Evolutionary conservation across 2,888 invertebrate genomes (phyloP), one percentile per base, ranked within the genome.

Genomic region (Mimumesa dahlbomi): DNA sequence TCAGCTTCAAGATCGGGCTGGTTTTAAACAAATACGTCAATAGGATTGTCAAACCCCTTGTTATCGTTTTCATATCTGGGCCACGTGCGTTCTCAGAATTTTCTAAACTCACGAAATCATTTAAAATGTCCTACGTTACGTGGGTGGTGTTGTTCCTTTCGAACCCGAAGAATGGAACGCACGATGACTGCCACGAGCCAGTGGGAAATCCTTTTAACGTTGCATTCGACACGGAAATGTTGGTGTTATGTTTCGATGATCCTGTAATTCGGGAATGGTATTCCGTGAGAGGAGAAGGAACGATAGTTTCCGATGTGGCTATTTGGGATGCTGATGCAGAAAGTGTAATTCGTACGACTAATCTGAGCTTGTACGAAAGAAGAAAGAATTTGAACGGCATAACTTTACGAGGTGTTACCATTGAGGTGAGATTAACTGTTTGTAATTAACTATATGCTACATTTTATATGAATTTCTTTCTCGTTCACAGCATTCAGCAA

Each of bases 121-220:
- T 29, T n/a, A 62, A 73, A 25, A 82, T 84, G 79, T 70, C 73
- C 1, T 61, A 45, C 2, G 50, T 79, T 18, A 64, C 59, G 13
- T 87, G 87, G 87, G 25, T 87, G 3, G 22, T 87, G 9, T 70
- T 87, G 42, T 86, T 86, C 18, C 58, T 68, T 34, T 63, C 71
- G n/a, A 46, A 67, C 1, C 34, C 36, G 1, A 62, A 16, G 2
- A 43, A 74, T 21, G 14, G 75, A 0, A 13, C 77, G 14, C 59
- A 72, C 42, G 9, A 54, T 5, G 59, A 65, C 46, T 84, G 84
- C 56, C 38, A 36, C 5, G 29, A 67, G 6, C 81, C 83, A 0
- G 18, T 14, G 1, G 66, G 53, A 9, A 86, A 85, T 49, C 42
- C 66, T 0, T 82, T 86, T 19, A 57, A 81, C 22, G 18, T 87